Evolutionary conservation across 2,888 invertebrate species (phyloP).

Genomic region (Mythimna vitellina): DNA sequence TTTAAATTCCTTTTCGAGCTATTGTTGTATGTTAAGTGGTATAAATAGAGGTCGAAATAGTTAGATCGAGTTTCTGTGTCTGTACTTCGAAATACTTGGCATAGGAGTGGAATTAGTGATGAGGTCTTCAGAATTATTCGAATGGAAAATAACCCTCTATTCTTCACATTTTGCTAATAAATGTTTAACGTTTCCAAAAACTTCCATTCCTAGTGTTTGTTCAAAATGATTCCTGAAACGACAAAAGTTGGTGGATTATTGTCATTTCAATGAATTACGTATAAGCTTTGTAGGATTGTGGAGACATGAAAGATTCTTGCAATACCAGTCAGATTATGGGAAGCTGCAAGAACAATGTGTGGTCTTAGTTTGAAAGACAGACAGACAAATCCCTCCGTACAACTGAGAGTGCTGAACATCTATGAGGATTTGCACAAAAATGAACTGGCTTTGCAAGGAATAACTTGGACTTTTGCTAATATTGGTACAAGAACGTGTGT

Average conservation of each 20-base stretch:
- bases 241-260: background rate
- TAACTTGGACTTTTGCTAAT: background rate
- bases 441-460: background rate
- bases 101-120: too few species aligned
- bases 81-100: conserved; percentile 8
- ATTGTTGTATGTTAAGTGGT: conserved; percentile 31
- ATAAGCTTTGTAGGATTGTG: background rate
- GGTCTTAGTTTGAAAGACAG: background rate
- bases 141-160: background rate
- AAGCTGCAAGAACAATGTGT: background rate
- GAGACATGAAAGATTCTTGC: background rate
- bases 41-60: conserved; percentile 5
- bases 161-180: background rate
- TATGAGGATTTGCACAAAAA: background rate
- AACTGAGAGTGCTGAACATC: background rate
- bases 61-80: conserved; percentile 1
- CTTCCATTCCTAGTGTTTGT: background rate
- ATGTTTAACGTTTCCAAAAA: background rate
- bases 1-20: conserved; percentile 53
- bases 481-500: too few species aligned
- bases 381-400: background rate
- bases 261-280: background rate
- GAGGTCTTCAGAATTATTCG: background rate
- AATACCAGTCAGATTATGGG: background rate
- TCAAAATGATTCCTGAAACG: background rate